Base-by-base conservation (phyloP, 1,140 invertebrate genomes). In the Thaumatotibia leucotreta region DNA sequence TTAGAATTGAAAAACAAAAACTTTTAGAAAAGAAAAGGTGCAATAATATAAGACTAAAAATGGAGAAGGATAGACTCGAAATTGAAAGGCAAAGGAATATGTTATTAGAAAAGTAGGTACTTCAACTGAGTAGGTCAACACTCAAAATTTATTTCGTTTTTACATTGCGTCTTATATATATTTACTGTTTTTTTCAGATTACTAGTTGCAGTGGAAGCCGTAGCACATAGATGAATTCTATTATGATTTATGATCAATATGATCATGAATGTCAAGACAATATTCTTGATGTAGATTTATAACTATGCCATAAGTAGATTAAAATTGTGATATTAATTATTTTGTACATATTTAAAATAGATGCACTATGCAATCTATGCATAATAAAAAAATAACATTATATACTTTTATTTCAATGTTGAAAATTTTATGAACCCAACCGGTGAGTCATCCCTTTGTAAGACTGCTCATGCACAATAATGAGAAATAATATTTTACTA, bases 1-100 rank as follows among this genome's bases (percentile, higher is more conserved):
- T 80, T 70, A 76, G 72, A 73, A 78, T 82, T 65, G 75, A 82
- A 32, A 82, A 82, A 61, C 80, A 82, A 66, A 82, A 80, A 33
- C 68, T 82, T 14, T 66, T 82, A 14, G 80, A 82, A 66, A 82
- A 82, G 63, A 82, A 82, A 50, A 65, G 80, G 39, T 80, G 80
- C 61, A 82, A 80, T 62, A 82, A 82, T 74, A 80, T 82, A 63
- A 76, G 72, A 74, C 68, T 82, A 4, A 82, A 82, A 69, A 74
- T 82, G 33, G 80, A 82, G 70, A 80, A 70, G 66, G 80, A 82
- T 49, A 82, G 76, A 66, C 69, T 82, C 3, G 80, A 82, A 31
- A 75, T 82, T 65, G 80, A 82, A 69, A 75, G 72, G 32, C 80
- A 82, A 68, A 76, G 77, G 64, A 82, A 82, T 75, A 39, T 73